These are phyloP conservation scores for Dicentrarchus labrax DNA, from an alignment of 2,113 vertebrate species.

Conservation along the genomic window DNA sequence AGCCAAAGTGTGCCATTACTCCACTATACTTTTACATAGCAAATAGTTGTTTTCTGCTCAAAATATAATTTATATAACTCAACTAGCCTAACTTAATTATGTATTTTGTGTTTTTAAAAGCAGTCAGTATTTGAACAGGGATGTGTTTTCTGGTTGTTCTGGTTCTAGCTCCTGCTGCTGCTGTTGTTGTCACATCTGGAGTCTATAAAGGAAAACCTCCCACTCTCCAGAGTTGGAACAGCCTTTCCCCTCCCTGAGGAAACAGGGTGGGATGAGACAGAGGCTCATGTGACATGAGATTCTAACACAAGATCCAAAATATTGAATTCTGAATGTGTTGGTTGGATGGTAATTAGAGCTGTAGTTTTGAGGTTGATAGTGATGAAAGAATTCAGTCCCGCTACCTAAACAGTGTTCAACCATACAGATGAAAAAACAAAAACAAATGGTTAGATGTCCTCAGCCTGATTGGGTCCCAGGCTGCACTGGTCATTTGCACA, in stretches of 20 bases:
- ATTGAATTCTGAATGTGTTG: neutral
- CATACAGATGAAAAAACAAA: neutral
- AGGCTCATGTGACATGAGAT: neutral
- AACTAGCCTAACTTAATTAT: no score
- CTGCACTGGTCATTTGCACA: neutral
- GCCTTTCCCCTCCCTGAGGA: conserved; percentile 11
- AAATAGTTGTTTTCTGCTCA: no score
- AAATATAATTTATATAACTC: no score
- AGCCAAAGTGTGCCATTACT: no score
- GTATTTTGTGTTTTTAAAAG: neutral
- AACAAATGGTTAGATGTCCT: neutral
- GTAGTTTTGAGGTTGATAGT: neutral
- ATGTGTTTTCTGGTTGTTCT: conserved; percentile 2
- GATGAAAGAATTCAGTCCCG: neutral
- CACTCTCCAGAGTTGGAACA: conserved; percentile 33
- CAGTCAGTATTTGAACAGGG: neutral
- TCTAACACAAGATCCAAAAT: neutral
- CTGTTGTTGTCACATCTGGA: conserved; percentile 60
- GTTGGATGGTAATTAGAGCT: neutral
- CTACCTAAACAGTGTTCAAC: neutral
- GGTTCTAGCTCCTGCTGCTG: conserved; percentile 15
- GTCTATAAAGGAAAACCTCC: conserved; percentile 42
- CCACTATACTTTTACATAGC: no score
- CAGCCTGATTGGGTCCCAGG: neutral
- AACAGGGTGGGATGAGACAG: conserved; percentile 22